These are phyloP conservation scores for Dasypogon diadema DNA, from an alignment of 2,888 invertebrate genomes.

Conservation along the genomic window DNA sequence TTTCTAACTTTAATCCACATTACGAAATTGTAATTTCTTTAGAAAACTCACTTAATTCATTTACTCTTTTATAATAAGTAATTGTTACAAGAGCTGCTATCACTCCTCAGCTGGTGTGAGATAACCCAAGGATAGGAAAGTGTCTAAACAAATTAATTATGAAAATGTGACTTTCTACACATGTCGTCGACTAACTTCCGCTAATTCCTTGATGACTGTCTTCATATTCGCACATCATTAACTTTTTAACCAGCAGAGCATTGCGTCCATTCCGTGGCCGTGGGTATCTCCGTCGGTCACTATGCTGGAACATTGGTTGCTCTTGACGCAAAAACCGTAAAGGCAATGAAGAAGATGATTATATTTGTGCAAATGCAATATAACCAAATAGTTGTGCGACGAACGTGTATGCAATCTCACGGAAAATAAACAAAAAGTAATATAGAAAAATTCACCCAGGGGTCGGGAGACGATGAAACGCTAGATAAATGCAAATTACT, in stretches of 20 bases:
- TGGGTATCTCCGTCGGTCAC: background rate
- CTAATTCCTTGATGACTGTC: constrained; percentile 38
- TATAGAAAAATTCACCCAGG: constrained; percentile 44
- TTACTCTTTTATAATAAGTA: too few relatives aligned
- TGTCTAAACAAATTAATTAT: constrained; percentile 50
- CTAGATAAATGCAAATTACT: constrained; percentile 53
- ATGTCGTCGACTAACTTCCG: constrained; percentile 46
- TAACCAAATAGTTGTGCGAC: constrained; percentile 18
- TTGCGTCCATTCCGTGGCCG: background rate
- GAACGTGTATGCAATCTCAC: background rate
- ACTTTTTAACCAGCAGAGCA: constrained; percentile 23
- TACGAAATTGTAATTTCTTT: too few relatives aligned
- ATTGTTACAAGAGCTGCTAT: too few relatives aligned
- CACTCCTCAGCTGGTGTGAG: too few relatives aligned
- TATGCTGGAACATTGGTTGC: background rate
- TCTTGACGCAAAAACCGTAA: constrained; percentile 13
- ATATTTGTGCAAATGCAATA: constrained; percentile 19
- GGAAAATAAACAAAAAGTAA: constrained; percentile 20
- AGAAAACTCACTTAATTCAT: too few relatives aligned
- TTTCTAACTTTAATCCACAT: too few relatives aligned
- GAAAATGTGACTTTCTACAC: constrained; percentile 37
- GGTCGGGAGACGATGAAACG: constrained; percentile 51
- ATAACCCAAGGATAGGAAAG: too few relatives aligned
- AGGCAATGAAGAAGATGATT: constrained; percentile 19
- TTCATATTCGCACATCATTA: constrained; percentile 41